Evolutionary conservation across 2,797 vertebrate species (phyloP), one percentile per base, ranked within the genome.

Genomic region (Schizopygopsis malacanthus): DNA sequence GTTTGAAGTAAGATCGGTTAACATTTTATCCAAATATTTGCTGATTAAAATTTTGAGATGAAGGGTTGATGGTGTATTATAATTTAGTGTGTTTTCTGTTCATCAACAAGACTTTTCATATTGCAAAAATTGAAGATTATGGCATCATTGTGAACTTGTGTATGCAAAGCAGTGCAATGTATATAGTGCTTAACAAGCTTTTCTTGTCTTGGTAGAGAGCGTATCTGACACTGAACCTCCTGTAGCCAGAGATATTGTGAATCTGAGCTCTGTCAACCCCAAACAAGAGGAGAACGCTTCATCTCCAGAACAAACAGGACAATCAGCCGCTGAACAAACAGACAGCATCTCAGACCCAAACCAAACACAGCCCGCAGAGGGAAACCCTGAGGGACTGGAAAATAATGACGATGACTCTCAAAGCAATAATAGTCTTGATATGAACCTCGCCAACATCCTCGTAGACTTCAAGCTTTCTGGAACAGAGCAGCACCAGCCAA

Each of bases 371-470:
- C 12, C 43, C 6, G 22, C 6, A 7, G 78, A 84, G 16, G 47
- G n/a, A 16, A 28, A 15, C 3, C 25, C 33, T 39, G 54, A 90
- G 73, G 89, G 90, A 10, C 94, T 94, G 39, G 93, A 91, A 16
- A 83, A 91, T 0, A 95, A 95, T 0, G 95, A 96, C 20, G 94
- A 94, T 0, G 98, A 99, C 91, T 94, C 95, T 4, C 95, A 96
- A 92, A 99, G 97, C 96, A 98, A 98, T 94, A 97, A 96, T 90
- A 98, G 97, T 92, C 95, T 99, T 93, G 98, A 99, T 92, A 95
- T 98, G 80, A 97, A 99, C 94, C 96, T 97, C 3, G 97, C 96
- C 90, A 97, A 95, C 91, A 98, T 97, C 92, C 95, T 98, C 73
- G 98, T 98, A 88, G 98, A 97, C 94, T 97, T 98, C 90, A 96